Conservation (phyloP, 2,888 invertebrate genomes). For the Caenorhabditis sp. region DNA sequence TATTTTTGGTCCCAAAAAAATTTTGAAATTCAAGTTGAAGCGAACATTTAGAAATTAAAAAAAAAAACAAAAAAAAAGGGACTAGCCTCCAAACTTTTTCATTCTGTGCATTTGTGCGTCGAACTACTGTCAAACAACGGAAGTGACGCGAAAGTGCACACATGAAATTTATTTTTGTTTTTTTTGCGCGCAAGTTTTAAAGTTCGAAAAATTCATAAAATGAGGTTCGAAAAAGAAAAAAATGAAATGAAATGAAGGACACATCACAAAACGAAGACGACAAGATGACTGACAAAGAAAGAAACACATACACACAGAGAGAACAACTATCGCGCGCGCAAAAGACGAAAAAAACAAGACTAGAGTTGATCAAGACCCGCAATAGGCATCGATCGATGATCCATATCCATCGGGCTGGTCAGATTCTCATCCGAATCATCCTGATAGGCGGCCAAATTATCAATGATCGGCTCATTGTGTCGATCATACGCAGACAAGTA, state of each 20-base stretch:
- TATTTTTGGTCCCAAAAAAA: too few species aligned
- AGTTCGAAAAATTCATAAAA: too few species aligned
- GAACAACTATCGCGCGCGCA: neutral
- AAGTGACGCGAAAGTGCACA: too few species aligned
- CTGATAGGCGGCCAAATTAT: slow-evolving; percentile 24
- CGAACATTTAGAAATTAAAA: too few species aligned
- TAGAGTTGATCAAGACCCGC: neutral
- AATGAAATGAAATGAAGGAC: neutral
- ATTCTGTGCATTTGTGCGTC: too few species aligned
- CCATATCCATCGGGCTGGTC: neutral
- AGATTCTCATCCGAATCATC: neutral
- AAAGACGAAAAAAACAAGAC: neutral
- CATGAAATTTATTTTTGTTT: too few species aligned
- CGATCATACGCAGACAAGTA: slow-evolving; percentile 17
- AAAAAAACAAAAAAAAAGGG: too few species aligned
- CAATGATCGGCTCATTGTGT: slow-evolving; percentile 34
- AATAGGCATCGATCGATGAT: neutral
- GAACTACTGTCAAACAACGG: too few species aligned
- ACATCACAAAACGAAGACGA: neutral
- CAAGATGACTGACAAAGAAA: neutral
- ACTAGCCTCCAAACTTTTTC: too few species aligned
- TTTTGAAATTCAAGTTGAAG: too few species aligned
- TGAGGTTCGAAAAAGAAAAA: too few species aligned
- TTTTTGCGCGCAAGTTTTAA: too few species aligned
- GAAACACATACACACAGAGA: neutral